Base-by-base conservation (phyloP, 1,140 invertebrate genomes). In the Metaphire vulgaris region DNA sequence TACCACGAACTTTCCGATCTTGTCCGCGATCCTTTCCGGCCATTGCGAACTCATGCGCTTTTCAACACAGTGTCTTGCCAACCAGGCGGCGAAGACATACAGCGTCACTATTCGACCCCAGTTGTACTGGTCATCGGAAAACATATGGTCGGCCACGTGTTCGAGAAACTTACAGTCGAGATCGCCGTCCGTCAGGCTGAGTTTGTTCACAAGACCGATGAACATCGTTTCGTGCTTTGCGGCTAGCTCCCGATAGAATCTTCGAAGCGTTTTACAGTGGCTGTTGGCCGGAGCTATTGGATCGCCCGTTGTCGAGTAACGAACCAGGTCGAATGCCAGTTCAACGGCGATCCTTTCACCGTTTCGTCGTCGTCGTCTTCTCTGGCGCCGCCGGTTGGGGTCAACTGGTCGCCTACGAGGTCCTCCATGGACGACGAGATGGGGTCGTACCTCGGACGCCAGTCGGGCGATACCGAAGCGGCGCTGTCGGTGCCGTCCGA, bases 41-140 rank as follows among this genome's bases (percentile, higher is more conserved):
- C 79, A 83, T 56, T 82, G 80, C 69, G 68, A 77, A 34, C 81
- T 81, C 75, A 86, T 84, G 72, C 87, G 84, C 68, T 89, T 85
- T 41, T 85, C 83, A 74, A 78, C 34, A 31, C 86, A 88, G 83
- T 89, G 88, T 0, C 88, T 81, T 0, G 88, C 88, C 15, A 90
- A 80, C 74, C 89, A 86, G 33, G 88, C 88, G 81, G 88, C 89
- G 81, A 90, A 90, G 14, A 89, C 88, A 80, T 89, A 90, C 1
- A 90, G 84, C 76, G 88, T 88, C n/a, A 90, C 87, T 69, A 90
- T 88, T 79, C 89, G 86, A 6, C 89, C 89, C 89, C 89, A 90
- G 76, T 89, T 89, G 69, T 89, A 86, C 73, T 84, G 81, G 72
- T 81, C 81, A 79, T 89, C 85, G 77, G 85, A 84, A 81, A 90